Percentiles rank a stretch among this genome's conserved stretches.
These are phyloP conservation scores for Coracias cyanogaster DNA, from an alignment of 2,797 vertebrate species.

Conservation along the genomic window DNA sequence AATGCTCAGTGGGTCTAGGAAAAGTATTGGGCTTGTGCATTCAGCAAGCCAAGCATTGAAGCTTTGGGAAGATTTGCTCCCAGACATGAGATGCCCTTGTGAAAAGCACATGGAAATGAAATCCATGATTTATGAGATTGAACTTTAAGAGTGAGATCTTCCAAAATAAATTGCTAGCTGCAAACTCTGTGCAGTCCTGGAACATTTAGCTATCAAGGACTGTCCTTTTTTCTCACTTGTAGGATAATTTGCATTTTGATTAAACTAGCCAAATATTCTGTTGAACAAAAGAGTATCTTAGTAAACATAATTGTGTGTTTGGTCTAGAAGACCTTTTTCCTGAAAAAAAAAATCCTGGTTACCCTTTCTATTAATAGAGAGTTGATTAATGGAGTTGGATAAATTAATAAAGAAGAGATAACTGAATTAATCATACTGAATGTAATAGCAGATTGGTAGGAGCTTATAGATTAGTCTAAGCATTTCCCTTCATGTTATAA, in stretches of 20 bases:
- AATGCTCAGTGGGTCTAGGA: background rate
- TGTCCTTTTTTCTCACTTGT: background rate
- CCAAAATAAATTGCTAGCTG: background rate
- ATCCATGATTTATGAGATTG: background rate
- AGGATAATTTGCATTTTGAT: conserved; percentile 57
- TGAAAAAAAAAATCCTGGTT: background rate
- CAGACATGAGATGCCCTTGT: background rate
- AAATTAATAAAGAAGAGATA: conserved; percentile 42
- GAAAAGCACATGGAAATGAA: background rate
- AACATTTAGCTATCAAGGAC: background rate
- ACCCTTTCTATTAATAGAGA: conserved; percentile 1
- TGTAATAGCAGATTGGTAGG: background rate
- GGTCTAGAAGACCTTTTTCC: background rate
- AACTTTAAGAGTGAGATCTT: background rate
- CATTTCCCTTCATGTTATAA: background rate
- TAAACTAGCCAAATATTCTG: conserved; percentile 17
- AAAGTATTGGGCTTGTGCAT: fast-evolving
- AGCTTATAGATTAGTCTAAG: background rate
- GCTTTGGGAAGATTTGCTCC: background rate
- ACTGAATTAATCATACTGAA: conserved; percentile 19
- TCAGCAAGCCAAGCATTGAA: background rate
- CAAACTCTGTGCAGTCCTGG: background rate
- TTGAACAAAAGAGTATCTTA: background rate
- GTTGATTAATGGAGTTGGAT: background rate
- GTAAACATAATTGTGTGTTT: background rate